Evolutionary conservation across 2,888 invertebrate species (phyloP).

Genomic region (Morpho helenor): DNA sequence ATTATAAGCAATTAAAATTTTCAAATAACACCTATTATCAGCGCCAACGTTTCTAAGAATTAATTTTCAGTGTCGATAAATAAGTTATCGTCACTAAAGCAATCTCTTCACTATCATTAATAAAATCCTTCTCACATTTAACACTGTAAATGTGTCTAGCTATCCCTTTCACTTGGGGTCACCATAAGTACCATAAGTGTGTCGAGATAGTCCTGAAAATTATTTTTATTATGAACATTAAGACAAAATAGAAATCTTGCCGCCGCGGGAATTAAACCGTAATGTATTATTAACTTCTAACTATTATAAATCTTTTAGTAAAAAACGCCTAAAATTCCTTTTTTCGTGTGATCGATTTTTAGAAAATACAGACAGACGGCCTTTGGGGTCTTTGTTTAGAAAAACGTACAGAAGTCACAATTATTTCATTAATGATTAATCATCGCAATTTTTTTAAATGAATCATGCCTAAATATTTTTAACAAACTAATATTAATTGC

Average conservation of each 20-base stretch:
- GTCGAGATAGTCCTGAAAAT: not conserved
- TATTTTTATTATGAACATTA: not conserved
- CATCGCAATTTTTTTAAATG: no score
- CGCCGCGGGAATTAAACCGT: no score
- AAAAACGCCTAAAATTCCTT: no score
- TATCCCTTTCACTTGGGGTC: conserved; percentile 26
- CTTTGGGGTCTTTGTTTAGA: no score
- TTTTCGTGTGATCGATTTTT: no score
- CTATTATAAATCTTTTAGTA: no score
- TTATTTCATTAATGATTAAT: no score
- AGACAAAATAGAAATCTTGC: not conserved
- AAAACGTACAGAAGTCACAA: no score
- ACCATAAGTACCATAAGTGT: conserved; percentile 1
- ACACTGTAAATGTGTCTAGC: conserved; percentile 12
- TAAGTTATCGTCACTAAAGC: conserved; percentile 13
- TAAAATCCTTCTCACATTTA: conserved; percentile 18
- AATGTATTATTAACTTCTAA: no score
- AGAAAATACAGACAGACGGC: no score
- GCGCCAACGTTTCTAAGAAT: not conserved
- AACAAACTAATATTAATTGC: no score
- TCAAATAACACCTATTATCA: conserved; percentile 1
- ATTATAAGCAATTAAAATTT: conserved; percentile 7
- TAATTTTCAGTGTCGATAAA: conserved; percentile 12
- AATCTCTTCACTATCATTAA: conserved; percentile 8
- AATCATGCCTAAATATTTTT: no score